Evolutionary conservation across 2,888 invertebrate genomes (phyloP), one percentile per base, ranked within the genome.

Genomic region (Drosophila borealis): DNA sequence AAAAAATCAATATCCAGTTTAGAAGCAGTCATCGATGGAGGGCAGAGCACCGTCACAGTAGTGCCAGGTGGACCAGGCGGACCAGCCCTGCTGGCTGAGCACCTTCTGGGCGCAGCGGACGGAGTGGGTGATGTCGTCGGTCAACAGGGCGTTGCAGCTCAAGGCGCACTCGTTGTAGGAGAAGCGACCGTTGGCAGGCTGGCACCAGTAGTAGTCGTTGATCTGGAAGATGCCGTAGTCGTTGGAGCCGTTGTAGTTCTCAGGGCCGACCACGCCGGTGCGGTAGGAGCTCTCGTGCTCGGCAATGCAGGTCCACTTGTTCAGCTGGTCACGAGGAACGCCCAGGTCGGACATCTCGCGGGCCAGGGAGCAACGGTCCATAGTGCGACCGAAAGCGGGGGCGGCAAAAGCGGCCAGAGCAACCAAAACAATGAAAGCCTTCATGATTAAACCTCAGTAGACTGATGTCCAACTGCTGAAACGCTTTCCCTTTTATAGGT

Each of bases 161-260:
- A 86, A 19, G 0, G 57, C 41, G 48, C 91, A 91, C 13, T 70
- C 85, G 14, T 91, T 91, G 71, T 79, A 83, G 51, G 91, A 89
- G 70, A 77, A 82, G 59, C 4, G 89, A 82, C 81, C 80, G 42
- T 59, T 77, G 1, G 69, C 13, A 1, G 87, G 79, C 34, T 85
- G 66, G 57, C 91, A 91, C 91, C 91, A 91, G 67, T 86, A 91
- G 29, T 68, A 70, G 59, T 91, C 79, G 67, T 91, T 91, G 45
- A 91, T 89, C 74, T 91, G 91, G 70, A 91, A 91, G 36, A 91
- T 75, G 25, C 91, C 91, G 29, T 80, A 92, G 74, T 93, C 92
- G 21, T 81, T 77, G 50, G 90, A 89, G 0, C 94, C 93, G 74
- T 94, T 92, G 1, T 65, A 70, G 79, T 94, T 93, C 0, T 91